Evolutionary conservation across 2,113 vertebrate genomes (phyloP), one percentile per base, ranked within the genome.

Genomic region (Hystrix cristata): DNA sequence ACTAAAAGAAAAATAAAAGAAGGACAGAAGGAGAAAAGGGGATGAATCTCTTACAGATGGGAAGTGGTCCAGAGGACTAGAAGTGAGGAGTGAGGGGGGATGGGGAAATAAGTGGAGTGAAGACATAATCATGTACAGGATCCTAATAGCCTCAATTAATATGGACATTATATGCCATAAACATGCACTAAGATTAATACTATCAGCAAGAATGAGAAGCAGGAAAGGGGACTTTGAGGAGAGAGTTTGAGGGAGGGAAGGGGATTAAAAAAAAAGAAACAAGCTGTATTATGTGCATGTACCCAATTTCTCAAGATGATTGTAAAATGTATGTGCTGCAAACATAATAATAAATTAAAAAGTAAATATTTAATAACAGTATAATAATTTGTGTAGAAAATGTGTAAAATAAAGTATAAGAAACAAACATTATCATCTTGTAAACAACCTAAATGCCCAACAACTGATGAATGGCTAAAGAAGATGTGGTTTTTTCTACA

Each of bases 331-430:
- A 72, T 43, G 19, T 72, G n/a, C 69, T 72, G 9, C 69, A 72
- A 72, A 23, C 38, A n/a, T 72, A 23, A 21, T 72, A 72, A 72
- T 72, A 65, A 65, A 65, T 65, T 25, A 43, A 72, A 72, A 69
- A 72, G 19, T n/a, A 69, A n/a, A 65, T 29, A 43, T 43, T 72
- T 38, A 38, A 38, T 31, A 72, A 23, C n/a, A 72, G 19, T 43
- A 43, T 72, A 72, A 46, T 80, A 72, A 95, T 87, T 88, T 87
- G 48, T 91, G 62, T 9, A 87, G 69, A 93, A 91, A 85, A 87
- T 76, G 16, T 87, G 3, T 79, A 93, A 92, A 48, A 84, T 48
- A 87, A 96, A 46, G 7, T 53, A 10, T 65, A 79, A 91, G 38
- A 91, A 93, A 93, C 53, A 78, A 87, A 90, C 46, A 38, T 38